A percentile compares a stretch with the other conserved stretches of the same genome.
These are phyloP conservation scores for Semnopithecus entellus DNA, from an alignment of 2,113 vertebrate genomes.

Conservation along the genomic window DNA sequence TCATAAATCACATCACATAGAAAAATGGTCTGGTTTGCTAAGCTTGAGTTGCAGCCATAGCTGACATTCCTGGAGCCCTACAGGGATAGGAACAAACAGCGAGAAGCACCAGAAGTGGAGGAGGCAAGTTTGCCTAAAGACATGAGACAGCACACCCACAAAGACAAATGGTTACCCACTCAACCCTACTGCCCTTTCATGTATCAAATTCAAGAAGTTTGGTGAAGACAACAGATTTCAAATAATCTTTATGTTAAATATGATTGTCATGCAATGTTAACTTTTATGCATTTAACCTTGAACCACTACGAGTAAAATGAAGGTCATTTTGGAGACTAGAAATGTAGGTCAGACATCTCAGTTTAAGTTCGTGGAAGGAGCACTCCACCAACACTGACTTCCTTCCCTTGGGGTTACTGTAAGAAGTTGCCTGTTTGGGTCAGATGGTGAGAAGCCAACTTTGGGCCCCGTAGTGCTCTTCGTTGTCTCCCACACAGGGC, in stretches of 20 bases:
- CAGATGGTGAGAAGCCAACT: conserved; percentile 48
- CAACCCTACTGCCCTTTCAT: neutral
- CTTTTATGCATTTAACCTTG: conserved; percentile 7
- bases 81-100: neutral
- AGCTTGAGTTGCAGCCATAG: neutral
- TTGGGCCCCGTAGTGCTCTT: neutral
- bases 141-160: neutral
- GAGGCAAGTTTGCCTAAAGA: neutral
- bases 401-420: conserved; percentile 76
- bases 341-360: conserved; percentile 72
- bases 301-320: neutral
- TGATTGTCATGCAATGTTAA: conserved; percentile 21
- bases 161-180: neutral
- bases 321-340: conserved; percentile 52
- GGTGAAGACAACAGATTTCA: neutral
- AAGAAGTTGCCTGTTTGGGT: conserved; percentile 44
- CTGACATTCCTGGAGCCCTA: neutral
- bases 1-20: neutral
- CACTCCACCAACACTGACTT: conserved; percentile 47
- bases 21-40: neutral
- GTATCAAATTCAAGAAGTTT: neutral
- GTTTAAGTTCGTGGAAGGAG: conserved; percentile 68
- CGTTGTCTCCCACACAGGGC: conserved; percentile 1
- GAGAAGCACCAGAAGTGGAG: neutral
- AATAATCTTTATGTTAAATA: neutral